Conservation (phyloP, 2,113 vertebrate genomes). For the Scytalopus superciliaris region DNA sequence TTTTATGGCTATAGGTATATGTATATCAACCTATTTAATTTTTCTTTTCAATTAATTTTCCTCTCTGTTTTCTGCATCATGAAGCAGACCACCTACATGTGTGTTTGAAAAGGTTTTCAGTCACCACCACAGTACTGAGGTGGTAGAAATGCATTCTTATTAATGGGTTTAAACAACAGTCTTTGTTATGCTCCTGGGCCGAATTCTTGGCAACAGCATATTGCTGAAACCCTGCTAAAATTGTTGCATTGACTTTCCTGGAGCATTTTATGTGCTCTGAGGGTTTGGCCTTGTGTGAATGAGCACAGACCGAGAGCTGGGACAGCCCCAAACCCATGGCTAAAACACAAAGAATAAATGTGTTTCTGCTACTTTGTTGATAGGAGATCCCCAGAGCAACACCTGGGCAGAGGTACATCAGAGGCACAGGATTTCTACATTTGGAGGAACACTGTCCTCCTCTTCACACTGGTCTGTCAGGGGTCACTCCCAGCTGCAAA, state of each 20-base stretch:
- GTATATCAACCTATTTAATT: neutral
- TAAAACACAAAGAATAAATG: neutral
- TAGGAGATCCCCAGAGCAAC: neutral
- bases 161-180: neutral
- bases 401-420: no score
- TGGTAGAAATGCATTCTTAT: neutral
- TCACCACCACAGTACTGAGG: neutral
- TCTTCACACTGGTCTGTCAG: neutral
- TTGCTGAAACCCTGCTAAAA: neutral
- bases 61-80: neutral
- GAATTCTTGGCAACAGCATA: neutral
- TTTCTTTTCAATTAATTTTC: neutral
- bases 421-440: neutral
- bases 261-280: neutral
- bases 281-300: neutral
- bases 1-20: neutral
- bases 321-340: neutral
- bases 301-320: rapidly evolving
- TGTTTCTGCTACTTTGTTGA: neutral
- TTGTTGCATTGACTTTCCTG: neutral
- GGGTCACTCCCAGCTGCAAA: neutral
- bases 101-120: neutral
- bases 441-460: neutral
- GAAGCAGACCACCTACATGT: neutral
- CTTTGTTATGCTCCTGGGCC: slow-evolving; percentile 1